Evolutionary conservation across 2,888 invertebrate genomes (phyloP).

Genomic region (Lasioglossum lativentre): DNA sequence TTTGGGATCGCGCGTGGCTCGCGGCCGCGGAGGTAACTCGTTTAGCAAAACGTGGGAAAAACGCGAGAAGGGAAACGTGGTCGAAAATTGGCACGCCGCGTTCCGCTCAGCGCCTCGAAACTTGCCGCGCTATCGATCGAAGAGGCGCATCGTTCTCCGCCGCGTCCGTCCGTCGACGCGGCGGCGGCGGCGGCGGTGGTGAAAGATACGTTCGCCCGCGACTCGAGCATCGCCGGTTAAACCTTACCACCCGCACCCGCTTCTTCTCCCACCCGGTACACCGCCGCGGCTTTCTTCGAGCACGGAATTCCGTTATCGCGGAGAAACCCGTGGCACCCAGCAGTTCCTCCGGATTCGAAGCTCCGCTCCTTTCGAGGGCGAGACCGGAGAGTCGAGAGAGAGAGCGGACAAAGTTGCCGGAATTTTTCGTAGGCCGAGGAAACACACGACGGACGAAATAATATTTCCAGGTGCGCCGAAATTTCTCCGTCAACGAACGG

Average conservation of each 20-base stretch:
- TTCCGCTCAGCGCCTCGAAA: constrained; percentile 26
- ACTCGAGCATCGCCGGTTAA: constrained; percentile 9
- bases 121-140: constrained; percentile 52
- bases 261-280: background rate
- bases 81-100: constrained; percentile 41
- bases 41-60: constrained; percentile 30
- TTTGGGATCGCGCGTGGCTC: constrained; percentile 21
- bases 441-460: constrained; percentile 4
- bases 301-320: constrained; percentile 30
- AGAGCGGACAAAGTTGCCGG: background rate
- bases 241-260: background rate
- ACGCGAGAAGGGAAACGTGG: constrained; percentile 20
- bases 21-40: constrained; percentile 10
- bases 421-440: background rate
- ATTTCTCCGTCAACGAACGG: constrained; percentile 28
- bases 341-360: background rate
- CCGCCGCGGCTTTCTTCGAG: constrained; percentile 1
- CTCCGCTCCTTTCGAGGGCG: background rate
- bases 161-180: constrained; percentile 20
- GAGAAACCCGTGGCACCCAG: background rate
- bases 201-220: constrained; percentile 23
- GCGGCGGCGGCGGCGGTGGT: constrained; percentile 10
- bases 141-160: constrained; percentile 42
- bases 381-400: background rate
- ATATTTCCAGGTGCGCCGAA: constrained; percentile 25